A percentile compares a stretch with the other conserved stretches of the same genome.
These are phyloP conservation scores for Trichonephila clavipes DNA, from an alignment of 1,140 invertebrate species.

Conservation along the genomic window DNA sequence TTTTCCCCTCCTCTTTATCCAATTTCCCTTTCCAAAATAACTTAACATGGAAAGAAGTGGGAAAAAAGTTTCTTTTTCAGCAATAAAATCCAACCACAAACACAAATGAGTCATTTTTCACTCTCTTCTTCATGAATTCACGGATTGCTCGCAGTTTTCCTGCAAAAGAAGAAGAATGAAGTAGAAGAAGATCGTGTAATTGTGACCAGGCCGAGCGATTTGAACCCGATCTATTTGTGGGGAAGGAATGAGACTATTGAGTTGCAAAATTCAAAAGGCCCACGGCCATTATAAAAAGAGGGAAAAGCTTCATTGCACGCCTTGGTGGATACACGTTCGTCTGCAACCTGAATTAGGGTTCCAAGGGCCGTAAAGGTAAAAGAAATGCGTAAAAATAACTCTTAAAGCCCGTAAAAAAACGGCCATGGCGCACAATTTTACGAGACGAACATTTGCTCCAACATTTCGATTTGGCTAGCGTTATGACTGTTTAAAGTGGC, in stretches of 20 bases:
- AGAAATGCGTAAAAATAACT: conserved; percentile 69
- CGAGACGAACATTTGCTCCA: conserved; percentile 66
- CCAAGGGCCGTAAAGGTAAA: conserved; percentile 59
- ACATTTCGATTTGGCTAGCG: conserved; percentile 62
- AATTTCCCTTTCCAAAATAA: conserved; percentile 22
- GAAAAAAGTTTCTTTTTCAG: not conserved
- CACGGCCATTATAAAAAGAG: conserved; percentile 51
- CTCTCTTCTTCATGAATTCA: conserved; percentile 28
- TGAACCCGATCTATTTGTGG: conserved; percentile 52
- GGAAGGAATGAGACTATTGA: not conserved
- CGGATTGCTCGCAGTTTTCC: not conserved
- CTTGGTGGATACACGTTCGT: conserved; percentile 9
- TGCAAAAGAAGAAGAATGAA: not conserved
- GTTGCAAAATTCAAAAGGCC: conserved; percentile 60
- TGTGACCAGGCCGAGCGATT: conserved; percentile 45
- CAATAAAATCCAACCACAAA: not conserved
- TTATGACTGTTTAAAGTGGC: conserved; percentile 71
- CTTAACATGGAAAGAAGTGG: not conserved
- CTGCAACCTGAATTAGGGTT: conserved; percentile 26
- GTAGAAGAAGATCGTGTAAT: not conserved
- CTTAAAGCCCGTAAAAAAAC: conserved; percentile 68
- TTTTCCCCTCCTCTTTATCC: not conserved
- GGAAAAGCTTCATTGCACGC: conserved; percentile 21
- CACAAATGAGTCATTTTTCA: conserved; percentile 63
- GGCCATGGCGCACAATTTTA: conserved; percentile 45